A percentile compares a stretch with the other conserved stretches of the same genome.
phyloP scores from a whole-genome alignment of 2,888 invertebrate species.

The Volucella zonaria region DNA sequence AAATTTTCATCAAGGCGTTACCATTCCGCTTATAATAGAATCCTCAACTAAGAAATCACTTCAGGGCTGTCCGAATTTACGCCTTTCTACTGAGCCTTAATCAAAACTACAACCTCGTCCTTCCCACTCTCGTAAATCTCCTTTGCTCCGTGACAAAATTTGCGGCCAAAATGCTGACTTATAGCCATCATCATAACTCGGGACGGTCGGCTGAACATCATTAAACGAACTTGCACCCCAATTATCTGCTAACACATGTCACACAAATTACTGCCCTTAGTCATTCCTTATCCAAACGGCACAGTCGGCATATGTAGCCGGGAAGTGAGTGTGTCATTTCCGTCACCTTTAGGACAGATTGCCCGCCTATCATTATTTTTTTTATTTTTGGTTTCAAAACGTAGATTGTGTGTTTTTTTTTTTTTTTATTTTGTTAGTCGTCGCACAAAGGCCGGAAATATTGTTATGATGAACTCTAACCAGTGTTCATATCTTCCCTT shows the following conservation, averaged over 20 bases:
- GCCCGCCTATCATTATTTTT: background rate
- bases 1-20: too few species aligned
- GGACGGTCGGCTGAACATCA: conserved; percentile 41
- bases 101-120: background rate
- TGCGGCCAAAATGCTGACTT: conserved; percentile 34
- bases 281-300: conserved; percentile 47
- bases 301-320: conserved; percentile 9
- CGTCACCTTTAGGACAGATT: background rate
- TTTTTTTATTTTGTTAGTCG: background rate
- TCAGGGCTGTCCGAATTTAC: too few species aligned
- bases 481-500: conserved; percentile 49
- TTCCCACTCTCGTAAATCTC: background rate
- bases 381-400: conserved; percentile 1
- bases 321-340: conserved; percentile 4
- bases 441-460: conserved; percentile 25
- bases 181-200: conserved; percentile 37
- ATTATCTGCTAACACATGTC: conserved; percentile 54
- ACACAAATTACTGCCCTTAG: conserved; percentile 42
- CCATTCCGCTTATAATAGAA: too few species aligned
- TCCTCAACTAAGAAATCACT: too few species aligned
- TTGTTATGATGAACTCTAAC: conserved; percentile 58
- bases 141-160: background rate
- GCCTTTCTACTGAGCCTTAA: background rate
- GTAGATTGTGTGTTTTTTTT: conserved; percentile 22
- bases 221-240: conserved; percentile 51